These are phyloP conservation scores for Nyctalus aviator DNA, from an alignment of 2,797 vertebrate genomes.

Conservation along the genomic window DNA sequence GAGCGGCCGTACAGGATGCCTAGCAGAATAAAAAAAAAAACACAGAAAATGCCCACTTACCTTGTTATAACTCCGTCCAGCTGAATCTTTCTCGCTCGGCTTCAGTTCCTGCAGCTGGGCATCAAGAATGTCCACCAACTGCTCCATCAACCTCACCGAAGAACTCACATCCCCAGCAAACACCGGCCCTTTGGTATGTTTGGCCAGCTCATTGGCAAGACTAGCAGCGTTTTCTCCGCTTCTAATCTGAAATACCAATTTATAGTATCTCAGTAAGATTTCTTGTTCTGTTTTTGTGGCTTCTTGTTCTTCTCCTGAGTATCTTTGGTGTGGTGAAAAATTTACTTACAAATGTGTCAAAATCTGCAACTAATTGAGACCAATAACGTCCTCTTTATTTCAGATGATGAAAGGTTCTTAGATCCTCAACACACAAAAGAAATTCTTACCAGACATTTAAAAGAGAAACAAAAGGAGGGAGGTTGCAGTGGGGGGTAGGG, in stretches of 20 bases:
- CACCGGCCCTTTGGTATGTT: slow-evolving; percentile 97
- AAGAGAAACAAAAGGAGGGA: slow-evolving; percentile 38
- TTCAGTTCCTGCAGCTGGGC: slow-evolving; percentile 97
- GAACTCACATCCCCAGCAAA: slow-evolving; percentile 98
- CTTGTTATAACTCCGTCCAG: slow-evolving; percentile 98
- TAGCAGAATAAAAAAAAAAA: neutral
- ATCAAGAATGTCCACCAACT: slow-evolving; percentile 98
- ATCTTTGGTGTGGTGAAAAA: slow-evolving; percentile 88
- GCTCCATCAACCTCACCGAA: slow-evolving; percentile 97
- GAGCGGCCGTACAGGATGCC: neutral
- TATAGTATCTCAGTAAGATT: slow-evolving; percentile 87
- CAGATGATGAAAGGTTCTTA: slow-evolving; percentile 87
- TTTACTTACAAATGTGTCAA: slow-evolving; percentile 86
- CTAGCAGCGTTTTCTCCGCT: slow-evolving; percentile 99
- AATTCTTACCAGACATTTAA: slow-evolving; percentile 82
- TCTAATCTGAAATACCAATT: slow-evolving; percentile 93
- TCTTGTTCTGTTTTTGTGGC: slow-evolving; percentile 79
- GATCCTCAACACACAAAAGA: slow-evolving; percentile 83
- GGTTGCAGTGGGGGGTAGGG: too few relatives aligned
- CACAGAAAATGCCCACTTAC: slow-evolving; percentile 85
- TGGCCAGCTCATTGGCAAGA: slow-evolving; percentile 97
- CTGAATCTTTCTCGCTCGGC: slow-evolving; percentile 97
- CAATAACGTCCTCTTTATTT: slow-evolving; percentile 87
- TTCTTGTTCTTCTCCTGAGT: slow-evolving; percentile 76
- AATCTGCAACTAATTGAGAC: slow-evolving; percentile 89